Evolutionary conservation across 1,140 invertebrate species (phyloP), one percentile per base, ranked within the genome.

Genomic region (Sycobia sp.): DNA sequence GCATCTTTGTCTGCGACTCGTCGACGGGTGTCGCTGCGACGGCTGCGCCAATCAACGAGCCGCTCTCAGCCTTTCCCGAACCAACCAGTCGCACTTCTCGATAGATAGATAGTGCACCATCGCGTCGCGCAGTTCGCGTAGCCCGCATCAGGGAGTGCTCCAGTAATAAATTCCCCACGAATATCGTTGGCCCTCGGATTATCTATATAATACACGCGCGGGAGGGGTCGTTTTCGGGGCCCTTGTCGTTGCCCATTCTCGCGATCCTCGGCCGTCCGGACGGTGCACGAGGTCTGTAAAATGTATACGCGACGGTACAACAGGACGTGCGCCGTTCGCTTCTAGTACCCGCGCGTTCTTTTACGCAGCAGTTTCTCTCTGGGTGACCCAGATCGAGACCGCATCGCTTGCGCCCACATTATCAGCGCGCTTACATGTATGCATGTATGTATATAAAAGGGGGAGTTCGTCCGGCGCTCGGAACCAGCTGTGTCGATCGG

Each of bases 391-490:
- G 76, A 82, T 32, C 29, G 64, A 62, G 59, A 11, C 29, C n/a
- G 4, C 64, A 11, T 3, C 20, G 23, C 20, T n/a, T n/a, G n/a
- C n/a, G n/a, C n/a, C n/a, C n/a, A n/a, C n/a, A n/a, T n/a, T n/a
- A n/a, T n/a, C n/a, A n/a, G n/a, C n/a, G n/a, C n/a, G n/a, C n/a
- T n/a, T n/a, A n/a, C n/a, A n/a, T n/a, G n/a, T n/a, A n/a, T n/a
- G n/a, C n/a, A n/a, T n/a, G n/a, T n/a, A n/a, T n/a, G n/a, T n/a
- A n/a, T n/a, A n/a, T n/a, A n/a, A 49, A 62, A 72, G 73, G 76
- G 77, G 78, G 77, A 78, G 78, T 80, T 80, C 67, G 80, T 73
- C 79, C 80, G 78, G 70, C 71, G 72, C 72, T 72, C 67, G 78
- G 80, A 82, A 82, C 78, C 78, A 76, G 79, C 78, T 77, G 77